A percentile compares a stretch with the other conserved stretches of the same genome.
phyloP scores from a whole-genome alignment of 2,888 invertebrate genomes.

The Crematogaster levior region DNA sequence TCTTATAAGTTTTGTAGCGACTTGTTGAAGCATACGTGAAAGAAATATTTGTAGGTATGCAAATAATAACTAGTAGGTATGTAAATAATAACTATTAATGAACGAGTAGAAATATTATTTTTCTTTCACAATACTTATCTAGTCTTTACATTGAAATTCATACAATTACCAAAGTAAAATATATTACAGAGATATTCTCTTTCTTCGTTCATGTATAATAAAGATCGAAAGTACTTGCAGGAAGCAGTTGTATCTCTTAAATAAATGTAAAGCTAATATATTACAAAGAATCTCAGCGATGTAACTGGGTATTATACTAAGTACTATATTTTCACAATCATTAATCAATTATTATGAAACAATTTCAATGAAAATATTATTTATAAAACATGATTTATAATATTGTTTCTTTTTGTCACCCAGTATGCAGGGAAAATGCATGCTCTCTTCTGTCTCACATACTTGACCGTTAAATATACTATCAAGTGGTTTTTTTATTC shows the following conservation, averaged over 20 bases:
- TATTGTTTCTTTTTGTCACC: constrained; percentile 47
- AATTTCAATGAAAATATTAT: too few relatives aligned
- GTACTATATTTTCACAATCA: too few relatives aligned
- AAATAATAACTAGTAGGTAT: not conserved
- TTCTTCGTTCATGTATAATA: not conserved
- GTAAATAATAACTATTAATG: not conserved
- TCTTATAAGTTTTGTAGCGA: not conserved
- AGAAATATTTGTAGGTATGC: not conserved
- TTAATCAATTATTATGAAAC: too few relatives aligned
- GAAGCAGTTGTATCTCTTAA: not conserved
- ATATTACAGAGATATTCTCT: not conserved
- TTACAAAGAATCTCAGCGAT: not conserved
- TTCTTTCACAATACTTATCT: not conserved
- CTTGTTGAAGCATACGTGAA: not conserved
- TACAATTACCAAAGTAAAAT: not conserved
- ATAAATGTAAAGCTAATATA: not conserved
- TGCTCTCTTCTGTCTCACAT: constrained; percentile 20
- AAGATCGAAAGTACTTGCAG: not conserved
- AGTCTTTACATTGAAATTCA: not conserved
- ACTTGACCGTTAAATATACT: constrained; percentile 75
- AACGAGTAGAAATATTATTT: not conserved
- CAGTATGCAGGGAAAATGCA: constrained; percentile 34
- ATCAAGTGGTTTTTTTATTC: constrained; percentile 69
- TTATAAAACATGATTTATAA: too few relatives aligned
- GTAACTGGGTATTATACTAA: not conserved